Evolutionary conservation across 2,113 vertebrate species (phyloP).

Genomic region (Orcinus orca): DNA sequence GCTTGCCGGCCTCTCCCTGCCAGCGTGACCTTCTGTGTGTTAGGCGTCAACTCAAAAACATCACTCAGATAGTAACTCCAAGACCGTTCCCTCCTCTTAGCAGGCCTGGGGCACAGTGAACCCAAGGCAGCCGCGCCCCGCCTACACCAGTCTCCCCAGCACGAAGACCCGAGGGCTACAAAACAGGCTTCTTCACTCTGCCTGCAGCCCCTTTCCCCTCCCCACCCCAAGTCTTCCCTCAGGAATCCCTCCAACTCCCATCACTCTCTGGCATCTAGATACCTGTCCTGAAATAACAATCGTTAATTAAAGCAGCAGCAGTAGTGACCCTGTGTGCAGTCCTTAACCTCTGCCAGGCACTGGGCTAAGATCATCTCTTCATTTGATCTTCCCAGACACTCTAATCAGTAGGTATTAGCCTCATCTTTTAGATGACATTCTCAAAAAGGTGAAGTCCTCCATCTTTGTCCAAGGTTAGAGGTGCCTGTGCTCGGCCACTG

Average conservation of each 20-base stretch:
- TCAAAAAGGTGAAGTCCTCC: background rate
- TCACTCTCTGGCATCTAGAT: background rate
- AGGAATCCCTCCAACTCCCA: too few relatives aligned
- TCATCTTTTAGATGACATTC: background rate
- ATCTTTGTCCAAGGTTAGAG: background rate
- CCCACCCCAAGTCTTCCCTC: background rate
- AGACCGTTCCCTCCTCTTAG: background rate
- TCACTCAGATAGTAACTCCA: slow-evolving; percentile 1
- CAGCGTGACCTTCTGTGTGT: slow-evolving; percentile 12
- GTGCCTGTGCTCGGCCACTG: background rate
- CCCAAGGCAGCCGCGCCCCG: background rate
- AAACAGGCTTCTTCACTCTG: background rate
- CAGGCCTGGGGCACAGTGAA: background rate
- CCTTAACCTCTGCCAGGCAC: background rate
- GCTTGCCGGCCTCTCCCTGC: slow-evolving; percentile 43
- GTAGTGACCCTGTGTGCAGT: background rate
- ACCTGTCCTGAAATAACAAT: background rate
- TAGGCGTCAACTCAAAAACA: slow-evolving; percentile 46
- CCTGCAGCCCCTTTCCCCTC: background rate
- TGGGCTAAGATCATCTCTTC: background rate
- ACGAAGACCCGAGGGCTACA: background rate
- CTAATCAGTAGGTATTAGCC: background rate
- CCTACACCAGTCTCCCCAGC: background rate
- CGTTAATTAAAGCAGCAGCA: background rate
- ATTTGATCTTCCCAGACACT: background rate